phyloP scores from a whole-genome alignment of 2,113 vertebrate genomes.

The Menura novaehollandiae region DNA sequence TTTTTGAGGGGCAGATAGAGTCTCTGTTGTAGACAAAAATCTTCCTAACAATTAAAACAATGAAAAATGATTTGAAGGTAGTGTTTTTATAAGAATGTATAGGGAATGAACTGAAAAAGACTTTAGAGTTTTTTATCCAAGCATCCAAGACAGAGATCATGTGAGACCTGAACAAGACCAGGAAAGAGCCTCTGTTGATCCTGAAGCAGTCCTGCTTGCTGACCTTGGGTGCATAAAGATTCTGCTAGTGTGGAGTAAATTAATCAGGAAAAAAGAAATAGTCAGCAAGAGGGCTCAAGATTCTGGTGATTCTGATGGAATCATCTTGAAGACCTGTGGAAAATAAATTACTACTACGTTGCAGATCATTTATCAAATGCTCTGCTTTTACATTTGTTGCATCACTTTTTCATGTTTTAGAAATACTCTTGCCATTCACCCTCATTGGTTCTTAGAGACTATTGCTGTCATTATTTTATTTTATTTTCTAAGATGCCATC shows the following conservation, averaged over 20 bases:
- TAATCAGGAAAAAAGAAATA: background rate
- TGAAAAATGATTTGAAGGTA: background rate
- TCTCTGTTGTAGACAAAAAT: background rate
- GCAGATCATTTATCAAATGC: background rate
- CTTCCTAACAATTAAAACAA: background rate
- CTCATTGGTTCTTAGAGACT: background rate
- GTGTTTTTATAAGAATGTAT: background rate
- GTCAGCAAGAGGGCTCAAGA: background rate
- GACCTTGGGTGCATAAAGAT: background rate
- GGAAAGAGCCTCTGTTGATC: background rate
- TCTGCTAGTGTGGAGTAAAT: background rate
- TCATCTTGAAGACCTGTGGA: background rate
- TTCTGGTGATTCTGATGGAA: background rate
- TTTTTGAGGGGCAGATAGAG: background rate
- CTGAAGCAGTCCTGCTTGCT: background rate
- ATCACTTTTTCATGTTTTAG: background rate
- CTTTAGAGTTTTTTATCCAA: background rate
- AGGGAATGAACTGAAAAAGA: background rate
- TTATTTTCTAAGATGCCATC: background rate
- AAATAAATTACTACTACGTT: background rate
- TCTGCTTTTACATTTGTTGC: background rate
- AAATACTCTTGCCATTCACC: background rate
- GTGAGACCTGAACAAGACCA: background rate
- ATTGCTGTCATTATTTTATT: background rate
- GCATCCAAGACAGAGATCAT: background rate